Conservation (phyloP, 2,888 invertebrate genomes). For the Apotomis turbidana region DNA sequence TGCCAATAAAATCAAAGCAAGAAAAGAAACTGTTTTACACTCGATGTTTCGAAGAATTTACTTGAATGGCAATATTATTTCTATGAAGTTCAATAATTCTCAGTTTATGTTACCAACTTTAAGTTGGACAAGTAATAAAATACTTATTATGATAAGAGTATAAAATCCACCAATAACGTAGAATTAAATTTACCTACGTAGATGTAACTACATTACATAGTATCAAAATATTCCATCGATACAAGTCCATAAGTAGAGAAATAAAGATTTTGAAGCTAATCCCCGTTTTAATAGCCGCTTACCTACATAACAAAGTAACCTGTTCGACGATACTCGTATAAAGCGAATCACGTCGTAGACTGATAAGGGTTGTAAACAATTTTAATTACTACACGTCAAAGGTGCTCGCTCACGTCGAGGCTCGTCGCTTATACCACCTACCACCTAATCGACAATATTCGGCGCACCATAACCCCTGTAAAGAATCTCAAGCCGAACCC, state of each 20-base stretch:
- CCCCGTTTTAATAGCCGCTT: neutral
- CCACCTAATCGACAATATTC: neutral
- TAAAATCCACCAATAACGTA: no score
- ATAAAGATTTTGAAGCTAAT: constrained; percentile 3
- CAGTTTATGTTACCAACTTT: no score
- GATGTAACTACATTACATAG: no score
- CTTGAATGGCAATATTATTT: neutral
- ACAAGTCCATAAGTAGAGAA: neutral
- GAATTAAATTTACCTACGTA: no score
- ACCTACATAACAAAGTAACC: neutral
- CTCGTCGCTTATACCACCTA: neutral
- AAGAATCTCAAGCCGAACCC: neutral
- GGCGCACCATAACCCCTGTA: neutral
- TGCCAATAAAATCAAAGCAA: constrained; percentile 18
- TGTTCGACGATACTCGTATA: neutral
- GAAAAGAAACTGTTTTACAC: constrained; percentile 4
- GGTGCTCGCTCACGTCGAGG: neutral
- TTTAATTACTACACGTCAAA: constrained; percentile 21
- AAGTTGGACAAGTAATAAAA: no score
- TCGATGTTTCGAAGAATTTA: constrained; percentile 10
- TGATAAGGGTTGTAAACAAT: constrained; percentile 21
- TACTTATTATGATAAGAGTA: no score
- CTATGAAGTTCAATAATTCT: neutral
- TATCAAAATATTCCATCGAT: neutral
- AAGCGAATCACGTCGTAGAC: constrained; percentile 14